phyloP scores from a whole-genome alignment of 2,888 invertebrate genomes.

The Euplagia quadripunctaria region DNA sequence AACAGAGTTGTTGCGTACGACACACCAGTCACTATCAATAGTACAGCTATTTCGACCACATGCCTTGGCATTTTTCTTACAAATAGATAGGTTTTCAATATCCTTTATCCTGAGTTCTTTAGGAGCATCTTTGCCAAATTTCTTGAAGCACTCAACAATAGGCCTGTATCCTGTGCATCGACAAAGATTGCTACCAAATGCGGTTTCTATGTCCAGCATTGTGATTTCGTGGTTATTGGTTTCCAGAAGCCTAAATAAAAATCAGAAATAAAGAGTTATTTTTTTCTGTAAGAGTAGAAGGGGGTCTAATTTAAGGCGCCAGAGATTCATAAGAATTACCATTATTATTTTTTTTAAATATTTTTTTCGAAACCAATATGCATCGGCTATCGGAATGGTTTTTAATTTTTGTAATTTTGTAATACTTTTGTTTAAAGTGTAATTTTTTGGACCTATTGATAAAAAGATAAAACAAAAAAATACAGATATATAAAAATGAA shows the following conservation, averaged over 20 bases:
- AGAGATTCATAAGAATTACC: too few species aligned
- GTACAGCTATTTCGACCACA: conserved; percentile 34
- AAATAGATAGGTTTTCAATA: conserved; percentile 30
- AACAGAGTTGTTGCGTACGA: conserved; percentile 41
- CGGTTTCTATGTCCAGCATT: conserved; percentile 89
- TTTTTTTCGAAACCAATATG: too few species aligned
- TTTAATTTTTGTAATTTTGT: too few species aligned
- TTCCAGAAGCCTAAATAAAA: conserved; percentile 69
- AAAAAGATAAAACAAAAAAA: too few species aligned
- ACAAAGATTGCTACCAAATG: conserved; percentile 91
- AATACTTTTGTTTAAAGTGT: too few species aligned
- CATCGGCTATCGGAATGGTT: too few species aligned
- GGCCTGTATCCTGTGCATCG: conserved; percentile 91
- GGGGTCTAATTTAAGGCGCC: too few species aligned
- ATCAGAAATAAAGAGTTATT: not conserved
- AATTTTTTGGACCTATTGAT: too few species aligned
- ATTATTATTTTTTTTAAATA: too few species aligned
- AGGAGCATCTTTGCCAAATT: conserved; percentile 82
- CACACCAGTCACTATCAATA: conserved; percentile 64
- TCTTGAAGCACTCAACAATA: conserved; percentile 88
- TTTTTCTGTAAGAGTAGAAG: not conserved
- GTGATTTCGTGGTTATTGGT: conserved; percentile 74
- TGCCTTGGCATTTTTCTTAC: conserved; percentile 42
- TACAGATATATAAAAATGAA: too few species aligned
- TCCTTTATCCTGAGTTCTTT: conserved; percentile 42